Evolutionary conservation across 2,888 invertebrate species (phyloP).

Genomic region (Adelognathus sp.): DNA sequence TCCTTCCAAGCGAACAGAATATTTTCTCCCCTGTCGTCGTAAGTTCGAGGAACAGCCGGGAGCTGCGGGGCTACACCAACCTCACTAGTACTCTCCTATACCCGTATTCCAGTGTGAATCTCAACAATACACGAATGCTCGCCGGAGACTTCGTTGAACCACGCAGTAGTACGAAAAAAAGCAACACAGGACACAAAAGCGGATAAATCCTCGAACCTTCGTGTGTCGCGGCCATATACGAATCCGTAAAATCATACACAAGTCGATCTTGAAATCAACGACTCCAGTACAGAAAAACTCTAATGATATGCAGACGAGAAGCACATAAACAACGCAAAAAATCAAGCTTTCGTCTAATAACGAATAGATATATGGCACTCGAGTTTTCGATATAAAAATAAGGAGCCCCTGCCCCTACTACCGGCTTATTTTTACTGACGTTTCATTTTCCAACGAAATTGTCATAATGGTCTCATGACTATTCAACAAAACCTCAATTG

Average conservation of each 20-base stretch:
- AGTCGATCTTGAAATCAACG: constrained; percentile 39
- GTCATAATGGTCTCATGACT: constrained; percentile 61
- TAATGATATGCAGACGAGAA: not conserved
- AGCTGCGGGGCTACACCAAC: constrained; percentile 15
- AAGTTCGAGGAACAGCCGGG: constrained; percentile 56
- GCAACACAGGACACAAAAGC: constrained; percentile 55
- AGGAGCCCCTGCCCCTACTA: constrained; percentile 6
- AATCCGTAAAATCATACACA: constrained; percentile 27
- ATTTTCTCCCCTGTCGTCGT: constrained; percentile 64
- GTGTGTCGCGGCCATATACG: constrained; percentile 5
- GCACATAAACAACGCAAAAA: not conserved
- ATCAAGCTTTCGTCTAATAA: constrained; percentile 24
- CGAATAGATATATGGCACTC: constrained; percentile 20
- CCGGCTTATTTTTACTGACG: constrained; percentile 55
- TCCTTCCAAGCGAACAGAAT: constrained; percentile 69
- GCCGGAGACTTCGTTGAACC: constrained; percentile 37
- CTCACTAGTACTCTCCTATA: constrained; percentile 29
- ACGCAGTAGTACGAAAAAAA: constrained; percentile 55
- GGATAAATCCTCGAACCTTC: constrained; percentile 40
- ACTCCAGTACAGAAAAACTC: not conserved
- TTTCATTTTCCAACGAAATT: constrained; percentile 56
- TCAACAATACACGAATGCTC: constrained; percentile 23
- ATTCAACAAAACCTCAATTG: constrained; percentile 55
- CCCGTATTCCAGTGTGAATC: constrained; percentile 48
- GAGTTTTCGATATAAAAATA: constrained; percentile 34